Conservation (phyloP, 2,113 vertebrate species). For the Anhinga rufa region DNA sequence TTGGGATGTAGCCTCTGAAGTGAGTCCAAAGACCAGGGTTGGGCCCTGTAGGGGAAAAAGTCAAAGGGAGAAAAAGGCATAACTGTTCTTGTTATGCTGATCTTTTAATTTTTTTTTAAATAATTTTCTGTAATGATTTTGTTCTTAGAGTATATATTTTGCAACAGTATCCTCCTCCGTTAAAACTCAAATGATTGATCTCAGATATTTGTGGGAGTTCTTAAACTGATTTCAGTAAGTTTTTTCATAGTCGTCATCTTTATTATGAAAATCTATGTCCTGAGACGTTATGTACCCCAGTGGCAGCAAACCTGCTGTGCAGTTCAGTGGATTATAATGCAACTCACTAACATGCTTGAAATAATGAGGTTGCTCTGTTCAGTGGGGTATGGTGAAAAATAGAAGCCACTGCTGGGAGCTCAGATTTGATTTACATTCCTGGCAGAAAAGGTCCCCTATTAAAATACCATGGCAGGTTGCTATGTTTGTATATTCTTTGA, state of each 20-base stretch:
- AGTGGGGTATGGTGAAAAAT: slow-evolving; percentile 12
- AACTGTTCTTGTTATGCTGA: neutral
- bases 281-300: neutral
- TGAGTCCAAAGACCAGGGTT: neutral
- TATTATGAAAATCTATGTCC: slow-evolving; percentile 17
- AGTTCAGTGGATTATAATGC: slow-evolving; percentile 19
- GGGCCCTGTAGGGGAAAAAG: neutral
- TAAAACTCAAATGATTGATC: neutral
- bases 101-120: neutral
- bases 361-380: slow-evolving; percentile 46
- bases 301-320: slow-evolving; percentile 27
- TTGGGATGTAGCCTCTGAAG: neutral
- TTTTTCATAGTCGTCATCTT: neutral
- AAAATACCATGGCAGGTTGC: neutral
- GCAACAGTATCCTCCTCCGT: neutral
- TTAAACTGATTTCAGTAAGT: slow-evolving; percentile 3
- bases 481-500: neutral
- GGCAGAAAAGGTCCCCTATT: neutral
- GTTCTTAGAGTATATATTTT: neutral
- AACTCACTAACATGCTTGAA: neutral
- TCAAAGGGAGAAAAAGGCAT: neutral
- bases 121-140: neutral
- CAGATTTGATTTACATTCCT: slow-evolving; percentile 27
- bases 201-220: neutral
- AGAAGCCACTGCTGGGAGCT: slow-evolving; percentile 29